Conservation (phyloP, 2,797 vertebrate species). For the Etheostoma nigrum region DNA sequence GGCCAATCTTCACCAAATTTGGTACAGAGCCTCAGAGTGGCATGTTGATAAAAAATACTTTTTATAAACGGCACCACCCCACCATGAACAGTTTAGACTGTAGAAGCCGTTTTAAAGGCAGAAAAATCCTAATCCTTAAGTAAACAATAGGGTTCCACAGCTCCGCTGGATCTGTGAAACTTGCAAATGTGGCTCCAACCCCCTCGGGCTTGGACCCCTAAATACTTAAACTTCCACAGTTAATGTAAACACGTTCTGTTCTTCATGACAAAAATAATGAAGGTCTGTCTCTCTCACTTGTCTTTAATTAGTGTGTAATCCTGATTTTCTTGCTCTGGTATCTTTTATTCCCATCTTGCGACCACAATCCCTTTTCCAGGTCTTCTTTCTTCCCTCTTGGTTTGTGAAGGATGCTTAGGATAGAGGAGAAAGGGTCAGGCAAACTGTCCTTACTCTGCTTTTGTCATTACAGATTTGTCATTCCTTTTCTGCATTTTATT, state of each 20-base stretch:
- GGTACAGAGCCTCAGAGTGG: too few species aligned
- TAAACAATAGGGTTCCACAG: too few species aligned
- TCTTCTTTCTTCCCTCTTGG: constrained; percentile 3
- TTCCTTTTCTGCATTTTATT: constrained; percentile 57
- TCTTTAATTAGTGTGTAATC: not conserved
- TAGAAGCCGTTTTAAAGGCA: too few species aligned
- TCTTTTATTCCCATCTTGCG: constrained; percentile 10
- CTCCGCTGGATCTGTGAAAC: too few species aligned
- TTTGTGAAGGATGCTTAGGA: constrained; percentile 32
- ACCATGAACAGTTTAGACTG: too few species aligned
- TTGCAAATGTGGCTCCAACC: too few species aligned
- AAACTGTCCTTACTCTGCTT: constrained; percentile 62
- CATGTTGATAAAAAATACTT: too few species aligned
- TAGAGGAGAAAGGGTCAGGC: constrained; percentile 33
- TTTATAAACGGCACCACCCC: too few species aligned
- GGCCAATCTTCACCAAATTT: too few species aligned
- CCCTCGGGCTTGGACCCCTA: too few species aligned
- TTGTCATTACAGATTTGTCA: constrained; percentile 64
- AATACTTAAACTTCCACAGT: not conserved
- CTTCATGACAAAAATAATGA: not conserved
- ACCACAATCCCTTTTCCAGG: not conserved
- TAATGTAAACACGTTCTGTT: not conserved
- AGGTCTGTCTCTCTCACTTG: not conserved
- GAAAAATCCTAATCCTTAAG: too few species aligned
- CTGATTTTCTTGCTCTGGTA: constrained; percentile 5